Conservation (phyloP, 2,113 vertebrate species). For the Malurus elegans region DNA sequence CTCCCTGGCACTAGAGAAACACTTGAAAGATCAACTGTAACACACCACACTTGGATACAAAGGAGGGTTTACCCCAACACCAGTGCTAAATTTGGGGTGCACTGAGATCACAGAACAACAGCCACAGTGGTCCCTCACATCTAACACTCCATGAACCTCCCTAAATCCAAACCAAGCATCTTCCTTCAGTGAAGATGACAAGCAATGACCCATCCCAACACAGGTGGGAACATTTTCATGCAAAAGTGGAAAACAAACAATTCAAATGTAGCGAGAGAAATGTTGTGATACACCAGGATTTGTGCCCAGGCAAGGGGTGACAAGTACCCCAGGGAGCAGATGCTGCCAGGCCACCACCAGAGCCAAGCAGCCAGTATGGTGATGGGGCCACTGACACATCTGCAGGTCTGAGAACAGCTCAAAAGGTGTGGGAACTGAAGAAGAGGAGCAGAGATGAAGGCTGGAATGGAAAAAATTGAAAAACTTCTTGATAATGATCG, state of each 20-base stretch:
- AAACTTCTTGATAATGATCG: not conserved
- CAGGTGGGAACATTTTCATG: rapidly evolving
- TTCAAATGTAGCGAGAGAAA: not conserved
- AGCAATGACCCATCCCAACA: not conserved
- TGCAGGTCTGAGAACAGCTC: not conserved
- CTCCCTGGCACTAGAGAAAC: not conserved
- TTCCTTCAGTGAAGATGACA: not conserved
- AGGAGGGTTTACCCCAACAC: not conserved
- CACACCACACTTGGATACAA: rapidly evolving
- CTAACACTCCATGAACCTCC: not conserved
- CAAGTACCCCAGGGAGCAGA: not conserved
- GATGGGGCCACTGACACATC: not conserved
- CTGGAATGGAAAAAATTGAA: not conserved
- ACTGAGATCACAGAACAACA: not conserved
- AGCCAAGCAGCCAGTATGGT: not conserved
- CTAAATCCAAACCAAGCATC: not conserved
- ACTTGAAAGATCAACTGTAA: rapidly evolving
- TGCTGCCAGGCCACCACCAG: not conserved
- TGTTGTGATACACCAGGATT: not conserved
- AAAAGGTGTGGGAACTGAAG: not conserved
- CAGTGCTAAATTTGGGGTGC: not conserved
- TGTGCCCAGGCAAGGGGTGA: not conserved
- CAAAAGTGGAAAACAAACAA: not conserved
- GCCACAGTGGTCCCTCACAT: rapidly evolving
- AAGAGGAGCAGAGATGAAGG: not conserved